phyloP scores from a whole-genome alignment of 1,140 invertebrate genomes.

The Ectropis grisescens region DNA sequence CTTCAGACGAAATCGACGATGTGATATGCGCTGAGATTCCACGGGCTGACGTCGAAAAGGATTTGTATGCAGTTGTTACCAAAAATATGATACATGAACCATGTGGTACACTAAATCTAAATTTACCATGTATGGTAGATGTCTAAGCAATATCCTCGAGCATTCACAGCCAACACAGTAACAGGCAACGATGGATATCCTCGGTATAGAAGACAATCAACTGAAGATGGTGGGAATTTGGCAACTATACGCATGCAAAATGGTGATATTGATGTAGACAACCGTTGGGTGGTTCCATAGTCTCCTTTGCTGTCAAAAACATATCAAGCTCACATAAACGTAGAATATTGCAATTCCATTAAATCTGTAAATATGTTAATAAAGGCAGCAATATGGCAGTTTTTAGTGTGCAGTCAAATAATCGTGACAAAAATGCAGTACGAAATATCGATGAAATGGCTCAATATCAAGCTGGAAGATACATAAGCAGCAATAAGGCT shows the following conservation, averaged over 20 bases:
- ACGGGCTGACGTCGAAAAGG: slow-evolving; percentile 15
- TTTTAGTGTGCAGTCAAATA: no score
- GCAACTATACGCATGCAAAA: slow-evolving; percentile 12
- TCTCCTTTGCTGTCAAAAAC: slow-evolving; percentile 31
- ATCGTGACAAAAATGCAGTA: no score
- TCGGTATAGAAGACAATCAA: slow-evolving; percentile 27
- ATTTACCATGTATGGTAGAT: slow-evolving; percentile 31
- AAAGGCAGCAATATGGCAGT: slow-evolving; percentile 14
- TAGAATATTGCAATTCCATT: slow-evolving; percentile 44
- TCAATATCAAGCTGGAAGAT: no score
- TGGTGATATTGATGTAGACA: slow-evolving; percentile 17
- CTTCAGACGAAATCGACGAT: slow-evolving; percentile 15
- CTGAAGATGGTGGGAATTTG: slow-evolving; percentile 14
- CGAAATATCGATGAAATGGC: no score
- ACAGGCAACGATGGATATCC: slow-evolving; percentile 52
- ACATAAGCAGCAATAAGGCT: slow-evolving; percentile 42
- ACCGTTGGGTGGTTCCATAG: slow-evolving; percentile 50
- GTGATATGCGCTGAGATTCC: slow-evolving; percentile 39
- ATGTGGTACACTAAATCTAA: slow-evolving; percentile 34
- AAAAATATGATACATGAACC: slow-evolving; percentile 10
- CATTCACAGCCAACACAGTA: slow-evolving; percentile 23
- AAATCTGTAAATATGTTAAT: slow-evolving; percentile 19
- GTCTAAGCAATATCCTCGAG: slow-evolving; percentile 43
- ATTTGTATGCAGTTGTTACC: slow-evolving; percentile 23
- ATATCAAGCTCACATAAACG: slow-evolving; percentile 45